Evolutionary conservation across 2,113 vertebrate species (phyloP).

Genomic region (Edolisoma coerulescens): DNA sequence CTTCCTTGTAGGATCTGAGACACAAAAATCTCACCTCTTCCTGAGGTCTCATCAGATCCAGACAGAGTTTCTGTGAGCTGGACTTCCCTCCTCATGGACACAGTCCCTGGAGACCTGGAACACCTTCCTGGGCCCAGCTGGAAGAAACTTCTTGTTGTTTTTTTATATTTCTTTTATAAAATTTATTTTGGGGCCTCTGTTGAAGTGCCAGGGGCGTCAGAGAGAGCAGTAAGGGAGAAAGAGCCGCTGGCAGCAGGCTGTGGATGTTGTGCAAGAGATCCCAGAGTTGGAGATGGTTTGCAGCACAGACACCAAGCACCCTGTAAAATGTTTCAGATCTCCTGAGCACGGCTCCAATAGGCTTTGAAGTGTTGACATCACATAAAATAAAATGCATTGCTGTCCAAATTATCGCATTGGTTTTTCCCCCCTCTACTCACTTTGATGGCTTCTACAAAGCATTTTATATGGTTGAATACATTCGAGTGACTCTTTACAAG

Average conservation of each 20-base stretch:
- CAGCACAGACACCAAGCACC: background rate
- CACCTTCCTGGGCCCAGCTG: background rate
- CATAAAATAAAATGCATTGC: slow-evolving; percentile 62
- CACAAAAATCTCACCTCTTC: background rate
- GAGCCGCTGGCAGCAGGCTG: background rate
- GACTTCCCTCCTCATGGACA: background rate
- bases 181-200: background rate
- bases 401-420: slow-evolving; percentile 58
- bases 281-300: slow-evolving; percentile 32
- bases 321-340: slow-evolving; percentile 22
- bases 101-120: background rate
- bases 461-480: slow-evolving; percentile 68
- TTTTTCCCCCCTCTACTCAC: background rate
- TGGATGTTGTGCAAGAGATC: background rate
- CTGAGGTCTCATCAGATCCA: background rate
- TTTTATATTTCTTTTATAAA: background rate
- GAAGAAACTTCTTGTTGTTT: background rate
- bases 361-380: slow-evolving; percentile 73
- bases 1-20: background rate
- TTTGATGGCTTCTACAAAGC: slow-evolving; percentile 68
- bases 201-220: background rate
- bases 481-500: slow-evolving; percentile 56
- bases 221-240: slow-evolving; percentile 8
- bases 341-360: slow-evolving; percentile 9
- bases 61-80: background rate